Evolutionary conservation across 2,888 invertebrate genomes (phyloP).

Genomic region (Caenorhabditis virilis): DNA sequence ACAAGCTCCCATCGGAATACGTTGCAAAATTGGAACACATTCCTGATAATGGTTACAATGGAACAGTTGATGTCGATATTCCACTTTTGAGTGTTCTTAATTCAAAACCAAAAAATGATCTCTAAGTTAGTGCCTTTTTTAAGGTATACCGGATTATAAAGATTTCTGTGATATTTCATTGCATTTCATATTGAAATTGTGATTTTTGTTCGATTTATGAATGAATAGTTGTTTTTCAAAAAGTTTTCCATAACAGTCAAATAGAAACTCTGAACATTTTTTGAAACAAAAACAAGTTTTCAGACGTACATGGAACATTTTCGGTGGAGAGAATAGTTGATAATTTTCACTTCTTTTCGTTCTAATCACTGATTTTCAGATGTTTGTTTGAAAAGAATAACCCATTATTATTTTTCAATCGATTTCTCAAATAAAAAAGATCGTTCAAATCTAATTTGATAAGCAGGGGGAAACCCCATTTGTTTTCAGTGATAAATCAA

Average conservation of each 20-base stretch:
- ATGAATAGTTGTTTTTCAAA: too few species aligned
- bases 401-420: too few species aligned
- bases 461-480: too few species aligned
- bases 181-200: too few species aligned
- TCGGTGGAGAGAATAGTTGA: too few species aligned
- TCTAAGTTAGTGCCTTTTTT: background rate
- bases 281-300: background rate
- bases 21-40: conserved; percentile 76
- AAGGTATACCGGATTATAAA: background rate
- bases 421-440: background rate
- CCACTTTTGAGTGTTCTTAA: conserved; percentile 47
- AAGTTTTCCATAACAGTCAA: background rate
- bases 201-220: too few species aligned
- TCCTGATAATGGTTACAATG: conserved; percentile 79
- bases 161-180: background rate
- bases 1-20: conserved; percentile 79
- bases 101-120: background rate
- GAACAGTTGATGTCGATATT: conserved; percentile 67
- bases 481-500: too few species aligned
- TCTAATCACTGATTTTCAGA: too few species aligned
- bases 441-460: too few species aligned
- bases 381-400: too few species aligned
- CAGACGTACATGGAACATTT: background rate
- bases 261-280: too few species aligned
- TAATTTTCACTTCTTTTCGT: too few species aligned